A percentile compares a stretch with the other conserved stretches of the same genome.
Evolutionary conservation across 2,888 invertebrate species (phyloP).

Genomic region (Seira musarum): DNA sequence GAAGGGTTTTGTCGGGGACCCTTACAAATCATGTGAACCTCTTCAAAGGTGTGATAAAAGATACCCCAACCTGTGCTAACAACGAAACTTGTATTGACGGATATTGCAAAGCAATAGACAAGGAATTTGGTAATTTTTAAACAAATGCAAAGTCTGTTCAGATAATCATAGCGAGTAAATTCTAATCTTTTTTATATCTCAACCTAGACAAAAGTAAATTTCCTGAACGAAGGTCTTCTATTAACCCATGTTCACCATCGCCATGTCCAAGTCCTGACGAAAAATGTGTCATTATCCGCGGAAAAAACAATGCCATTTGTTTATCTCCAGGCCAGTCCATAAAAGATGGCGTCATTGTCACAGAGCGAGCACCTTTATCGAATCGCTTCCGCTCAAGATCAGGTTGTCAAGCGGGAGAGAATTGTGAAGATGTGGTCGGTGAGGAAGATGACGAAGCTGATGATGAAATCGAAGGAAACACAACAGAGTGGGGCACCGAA

Average conservation of each 20-base stretch:
- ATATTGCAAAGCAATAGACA: slow-evolving; percentile 17
- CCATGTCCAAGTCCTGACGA: slow-evolving; percentile 24
- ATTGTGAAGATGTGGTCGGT: not conserved
- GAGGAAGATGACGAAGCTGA: slow-evolving; percentile 7
- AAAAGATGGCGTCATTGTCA: too few relatives aligned
- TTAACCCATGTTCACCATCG: slow-evolving; percentile 32
- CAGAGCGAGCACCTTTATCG: not conserved
- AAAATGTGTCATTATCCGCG: slow-evolving; percentile 18
- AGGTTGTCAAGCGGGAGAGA: slow-evolving; percentile 1
- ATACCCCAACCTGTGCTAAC: not conserved
- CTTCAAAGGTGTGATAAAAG: slow-evolving; percentile 13
- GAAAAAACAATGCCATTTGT: slow-evolving; percentile 28
- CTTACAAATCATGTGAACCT: slow-evolving; percentile 39
- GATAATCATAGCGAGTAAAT: too few relatives aligned
- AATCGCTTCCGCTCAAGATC: not conserved
- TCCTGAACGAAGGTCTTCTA: too few relatives aligned
- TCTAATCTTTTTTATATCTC: too few relatives aligned
- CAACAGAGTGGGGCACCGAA: slow-evolving; percentile 16
- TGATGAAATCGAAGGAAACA: not conserved
- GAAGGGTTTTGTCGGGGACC: slow-evolving; percentile 35
- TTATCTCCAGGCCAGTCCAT: not conserved
- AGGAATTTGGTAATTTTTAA: too few relatives aligned
- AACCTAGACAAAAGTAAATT: not conserved
- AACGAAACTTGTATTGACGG: slow-evolving; percentile 37
- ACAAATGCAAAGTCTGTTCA: too few relatives aligned